Evolutionary conservation across 2,888 invertebrate genomes (phyloP).

Genomic region (Lomographa bimaculata): DNA sequence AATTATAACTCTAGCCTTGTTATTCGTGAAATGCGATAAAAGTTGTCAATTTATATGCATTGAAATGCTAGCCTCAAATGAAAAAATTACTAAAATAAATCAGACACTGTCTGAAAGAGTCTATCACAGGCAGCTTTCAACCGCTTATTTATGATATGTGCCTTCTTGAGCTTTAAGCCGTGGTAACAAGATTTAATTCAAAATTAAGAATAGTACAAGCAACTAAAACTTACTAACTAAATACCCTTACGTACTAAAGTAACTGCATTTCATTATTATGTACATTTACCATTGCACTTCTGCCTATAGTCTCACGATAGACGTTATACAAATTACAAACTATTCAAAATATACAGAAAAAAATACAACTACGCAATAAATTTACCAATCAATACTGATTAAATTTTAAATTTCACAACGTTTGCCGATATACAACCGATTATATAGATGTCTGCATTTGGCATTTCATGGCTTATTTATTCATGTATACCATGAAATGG

Average conservation of each 20-base stretch:
- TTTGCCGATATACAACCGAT: slow-evolving; percentile 33
- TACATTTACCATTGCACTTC: slow-evolving; percentile 64
- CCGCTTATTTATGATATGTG: slow-evolving; percentile 66
- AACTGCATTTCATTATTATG: slow-evolving; percentile 67
- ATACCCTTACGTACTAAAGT: slow-evolving; percentile 44
- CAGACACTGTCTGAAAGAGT: slow-evolving; percentile 39
- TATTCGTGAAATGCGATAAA: slow-evolving; percentile 14
- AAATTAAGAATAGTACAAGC: slow-evolving; percentile 33
- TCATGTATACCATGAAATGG: slow-evolving; percentile 66
- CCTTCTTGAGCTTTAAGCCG: slow-evolving; percentile 72
- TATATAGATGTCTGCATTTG: slow-evolving; percentile 55
- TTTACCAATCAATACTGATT: slow-evolving; percentile 52
- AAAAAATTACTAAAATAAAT: slow-evolving; percentile 43
- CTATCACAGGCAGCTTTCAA: slow-evolving; percentile 49
- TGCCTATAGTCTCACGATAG: slow-evolving; percentile 46
- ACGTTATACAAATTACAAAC: slow-evolving; percentile 20
- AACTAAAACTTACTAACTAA: slow-evolving; percentile 46
- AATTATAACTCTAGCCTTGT: too few relatives aligned
- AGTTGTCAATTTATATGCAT: slow-evolving; percentile 27
- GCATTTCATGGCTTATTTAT: slow-evolving; percentile 68
- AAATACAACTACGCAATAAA: slow-evolving; percentile 38
- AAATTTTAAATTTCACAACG: slow-evolving; percentile 38
- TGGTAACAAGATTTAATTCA: slow-evolving; percentile 63
- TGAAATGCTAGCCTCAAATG: slow-evolving; percentile 46
- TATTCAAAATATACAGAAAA: slow-evolving; percentile 58